Evolutionary conservation across 2,113 vertebrate species (phyloP), one percentile per base, ranked within the genome.

Genomic region (Xiphophorus hellerii): DNA sequence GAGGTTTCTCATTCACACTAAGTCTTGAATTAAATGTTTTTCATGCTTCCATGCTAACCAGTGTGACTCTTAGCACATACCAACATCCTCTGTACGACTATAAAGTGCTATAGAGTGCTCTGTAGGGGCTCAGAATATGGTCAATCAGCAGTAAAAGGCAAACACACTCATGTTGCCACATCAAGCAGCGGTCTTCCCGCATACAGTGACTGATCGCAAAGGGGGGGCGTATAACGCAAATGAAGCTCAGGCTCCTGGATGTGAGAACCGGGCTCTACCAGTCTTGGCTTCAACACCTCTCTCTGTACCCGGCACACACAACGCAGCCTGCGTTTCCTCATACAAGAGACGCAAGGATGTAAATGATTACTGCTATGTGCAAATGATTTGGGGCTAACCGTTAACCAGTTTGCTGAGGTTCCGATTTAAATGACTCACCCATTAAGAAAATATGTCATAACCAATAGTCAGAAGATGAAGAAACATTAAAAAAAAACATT

Each of bases 51-150:
- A 85, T 90, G 87, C 84, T 7, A 42, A 66, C 37, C 20, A 30
- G 84, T 69, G 85, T 87, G 86, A 85, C 60, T 76, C 65, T 66
- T 69, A 27, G 83, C 89, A 87, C 83, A 68, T 84, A 13, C 0
- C 63, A 81, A 48, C 17, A 48, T 20, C 44, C 44, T 6, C 39
- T 42, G 15, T 15, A 48, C 17, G 0, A 15, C 44, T 44, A 42
- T 15, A 44, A 44, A 44, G 31, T 8, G 31, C 31, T 33, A 33
- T 8, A 44, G 13, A 62, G 79, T 25, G 5, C 51, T 58, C 51
- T 58, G 51, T n/a, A 10, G 6, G 22, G 2, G 9, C 22, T 22
- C 51, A 25, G 25, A 58, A 58, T 58, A 58, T 58, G 51, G 62
- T n/a, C 51, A 73, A 81, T 71, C 82, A 72, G 60, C 78, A 74